Evolutionary conservation across 2,888 invertebrate species (phyloP).

Genomic region (Drosophila putrida): DNA sequence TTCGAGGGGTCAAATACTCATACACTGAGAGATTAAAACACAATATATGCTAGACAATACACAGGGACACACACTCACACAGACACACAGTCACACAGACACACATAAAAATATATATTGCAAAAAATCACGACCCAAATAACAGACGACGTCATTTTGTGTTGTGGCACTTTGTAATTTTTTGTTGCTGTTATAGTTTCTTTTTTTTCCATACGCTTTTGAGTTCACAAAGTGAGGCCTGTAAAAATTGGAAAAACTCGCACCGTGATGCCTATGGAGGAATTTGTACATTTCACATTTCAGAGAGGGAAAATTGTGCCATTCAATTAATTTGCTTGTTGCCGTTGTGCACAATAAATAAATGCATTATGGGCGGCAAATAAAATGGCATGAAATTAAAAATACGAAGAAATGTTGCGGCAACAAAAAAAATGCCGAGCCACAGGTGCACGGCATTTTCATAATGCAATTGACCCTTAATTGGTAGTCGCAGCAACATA

Average conservation of each 20-base stretch:
- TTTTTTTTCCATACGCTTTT: neutral
- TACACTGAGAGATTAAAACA: neutral
- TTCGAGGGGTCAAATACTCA: constrained; percentile 7
- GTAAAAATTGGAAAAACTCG: neutral
- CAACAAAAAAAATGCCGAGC: neutral
- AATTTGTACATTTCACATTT: neutral
- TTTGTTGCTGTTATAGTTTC: neutral
- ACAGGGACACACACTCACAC: neutral
- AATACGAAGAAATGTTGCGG: neutral
- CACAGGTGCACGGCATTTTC: neutral
- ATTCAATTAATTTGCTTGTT: neutral
- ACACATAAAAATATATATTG: neutral
- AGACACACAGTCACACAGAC: neutral
- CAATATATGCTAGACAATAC: constrained; percentile 15
- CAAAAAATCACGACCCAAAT: constrained; percentile 52
- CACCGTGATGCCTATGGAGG: neutral
- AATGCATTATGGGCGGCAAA: neutral
- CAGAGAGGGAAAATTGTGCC: neutral
- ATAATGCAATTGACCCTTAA: neutral
- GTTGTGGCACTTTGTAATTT: constrained; percentile 32
- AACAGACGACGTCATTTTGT: constrained; percentile 46
- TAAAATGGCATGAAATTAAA: neutral
- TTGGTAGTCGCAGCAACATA: neutral
- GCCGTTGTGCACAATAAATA: neutral
- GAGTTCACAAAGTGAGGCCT: no score